A percentile compares a stretch with the other conserved stretches of the same genome.
Conservation (phyloP, 1,140 invertebrate species). For the Ylistrum balloti region DNA sequence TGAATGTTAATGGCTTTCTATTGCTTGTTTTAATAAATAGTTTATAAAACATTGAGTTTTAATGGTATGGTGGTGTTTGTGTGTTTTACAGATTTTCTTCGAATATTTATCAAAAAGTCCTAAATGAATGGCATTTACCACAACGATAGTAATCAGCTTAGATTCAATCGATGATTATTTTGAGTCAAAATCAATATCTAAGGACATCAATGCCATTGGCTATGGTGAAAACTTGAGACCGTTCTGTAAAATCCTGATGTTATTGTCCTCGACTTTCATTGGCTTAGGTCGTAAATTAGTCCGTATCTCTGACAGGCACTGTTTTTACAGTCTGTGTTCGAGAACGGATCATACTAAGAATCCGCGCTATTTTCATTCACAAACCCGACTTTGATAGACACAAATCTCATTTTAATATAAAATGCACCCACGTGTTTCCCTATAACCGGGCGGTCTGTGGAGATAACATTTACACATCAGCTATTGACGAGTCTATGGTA, state of each 20-base stretch:
- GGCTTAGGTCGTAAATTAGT: constrained; percentile 18
- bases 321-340: not conserved
- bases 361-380: not conserved
- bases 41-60: no score
- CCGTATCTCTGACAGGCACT: not conserved
- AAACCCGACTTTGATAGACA: not conserved
- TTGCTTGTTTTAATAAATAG: no score
- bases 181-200: not conserved
- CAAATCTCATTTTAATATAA: not conserved
- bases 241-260: not conserved
- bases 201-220: not conserved
- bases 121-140: not conserved
- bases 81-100: no score
- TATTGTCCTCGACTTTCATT: not conserved
- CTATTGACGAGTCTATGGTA: no score
- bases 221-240: not conserved
- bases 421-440: not conserved
- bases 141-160: not conserved
- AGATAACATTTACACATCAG: not conserved
- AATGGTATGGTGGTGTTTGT: no score
- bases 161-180: not conserved
- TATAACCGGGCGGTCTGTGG: not conserved
- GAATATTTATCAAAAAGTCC: not conserved
- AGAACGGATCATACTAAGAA: not conserved
- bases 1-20: no score